Evolutionary conservation across 1,140 invertebrate species (phyloP).

Genomic region (Zaprionus lachaisei): DNA sequence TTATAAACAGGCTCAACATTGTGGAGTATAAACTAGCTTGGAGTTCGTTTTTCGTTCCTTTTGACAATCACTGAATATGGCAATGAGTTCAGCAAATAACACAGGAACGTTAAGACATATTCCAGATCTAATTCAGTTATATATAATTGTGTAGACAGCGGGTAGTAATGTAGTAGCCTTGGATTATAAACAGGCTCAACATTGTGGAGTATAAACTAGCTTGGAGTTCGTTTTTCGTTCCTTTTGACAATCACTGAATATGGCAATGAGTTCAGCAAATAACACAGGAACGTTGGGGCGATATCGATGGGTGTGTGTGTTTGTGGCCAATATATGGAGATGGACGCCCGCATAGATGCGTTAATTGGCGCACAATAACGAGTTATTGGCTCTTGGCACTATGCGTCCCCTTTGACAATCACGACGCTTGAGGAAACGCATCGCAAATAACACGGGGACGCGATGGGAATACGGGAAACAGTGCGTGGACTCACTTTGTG

Average conservation of each 20-base stretch:
- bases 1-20: slow-evolving; percentile 33
- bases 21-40: slow-evolving; percentile 44
- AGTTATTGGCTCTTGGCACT: slow-evolving; percentile 71
- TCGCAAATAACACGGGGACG: slow-evolving; percentile 79
- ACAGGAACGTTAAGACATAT: slow-evolving; percentile 48
- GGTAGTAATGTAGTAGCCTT: slow-evolving; percentile 43
- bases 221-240: slow-evolving; percentile 55
- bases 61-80: slow-evolving; percentile 67
- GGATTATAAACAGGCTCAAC: slow-evolving; percentile 26
- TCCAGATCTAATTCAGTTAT: neutral
- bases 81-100: slow-evolving; percentile 53
- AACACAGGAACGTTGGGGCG: slow-evolving; percentile 58
- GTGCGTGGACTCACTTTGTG: slow-evolving; percentile 93
- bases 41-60: slow-evolving; percentile 62
- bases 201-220: slow-evolving; percentile 47
- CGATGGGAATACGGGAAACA: neutral
- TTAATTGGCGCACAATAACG: slow-evolving; percentile 72
- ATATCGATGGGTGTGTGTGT: slow-evolving; percentile 2
- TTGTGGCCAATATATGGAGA: slow-evolving; percentile 82
- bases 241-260: slow-evolving; percentile 71
- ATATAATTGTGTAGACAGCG: slow-evolving; percentile 32
- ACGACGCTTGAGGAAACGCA: slow-evolving; percentile 46
- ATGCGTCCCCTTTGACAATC: slow-evolving; percentile 76
- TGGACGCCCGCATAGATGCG: slow-evolving; percentile 53
- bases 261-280: slow-evolving; percentile 41